Base-by-base conservation (phyloP, 1,140 invertebrate genomes). In the Drosophila rufa region DNA sequence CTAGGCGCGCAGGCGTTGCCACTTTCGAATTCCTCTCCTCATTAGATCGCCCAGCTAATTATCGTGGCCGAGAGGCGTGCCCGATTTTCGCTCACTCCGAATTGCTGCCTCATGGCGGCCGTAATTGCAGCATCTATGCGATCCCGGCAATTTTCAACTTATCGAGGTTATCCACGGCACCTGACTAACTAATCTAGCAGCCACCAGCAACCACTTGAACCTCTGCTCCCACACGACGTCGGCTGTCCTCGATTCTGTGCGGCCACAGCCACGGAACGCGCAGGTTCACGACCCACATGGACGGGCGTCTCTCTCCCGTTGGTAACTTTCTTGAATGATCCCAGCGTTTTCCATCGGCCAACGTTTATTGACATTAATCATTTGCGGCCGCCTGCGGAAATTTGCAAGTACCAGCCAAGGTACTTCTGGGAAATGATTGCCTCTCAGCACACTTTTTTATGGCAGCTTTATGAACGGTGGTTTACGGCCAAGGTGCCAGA, bases 361-460 rank as follows among this genome's bases (percentile, higher is more conserved):
- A 33, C 75, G 57, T 85, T 79, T 89, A 89, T 89, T 89, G 85
- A 90, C 85, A 89, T 89, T 89, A 89, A 89, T 89, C 85, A 89
- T 89, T 89, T 48, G 75, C 85, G 80, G 67, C 42, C 48, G 69
- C 85, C 85, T 85, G 81, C 69, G 78, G 80, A 90, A 90, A 90
- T 81, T 85, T 85, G 82, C 85, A 89, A 89, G 78, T 83, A 86
- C 75, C n/a, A 70, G 56, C 69, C 46, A 48, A 55, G 38, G 62
- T 48, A 65, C 65, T 70, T 78, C 58, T 61, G 51, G 66, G 66
- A 79, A 79, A 79, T 71, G 58, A 65, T 65, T 79, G 74, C 42
- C 70, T 73, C 46, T 27, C 70, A 73, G 68, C 70, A 51, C 56
- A 60, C 55, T 73, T 61, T 67, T 64, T 65, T 50, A 65, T 79